Base-by-base conservation (phyloP, 2,113 vertebrate species). In the Gasterosteus aculeatus region DNA sequence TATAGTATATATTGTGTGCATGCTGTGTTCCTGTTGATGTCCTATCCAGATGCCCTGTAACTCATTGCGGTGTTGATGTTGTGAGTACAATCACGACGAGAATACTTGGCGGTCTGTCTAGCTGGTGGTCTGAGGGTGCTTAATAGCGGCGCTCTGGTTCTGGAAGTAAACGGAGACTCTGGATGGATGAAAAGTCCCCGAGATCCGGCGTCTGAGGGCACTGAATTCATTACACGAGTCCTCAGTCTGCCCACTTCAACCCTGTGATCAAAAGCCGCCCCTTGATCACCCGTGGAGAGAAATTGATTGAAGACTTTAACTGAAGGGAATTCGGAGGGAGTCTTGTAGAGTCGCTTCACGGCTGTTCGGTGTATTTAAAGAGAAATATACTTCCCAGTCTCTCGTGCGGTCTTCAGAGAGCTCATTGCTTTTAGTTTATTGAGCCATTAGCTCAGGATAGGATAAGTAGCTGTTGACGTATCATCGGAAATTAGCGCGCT, bases 101-200 rank as follows among this genome's bases (percentile, higher is more conserved):
- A 85, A 83, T 87, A 72, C 77, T 77, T 57, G 69, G 75, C 72
- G 82, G 87, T 85, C 77, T 69, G 67, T 87, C 79, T 87, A 74
- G 87, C 77, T 89, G 86, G 81, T 70, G 82, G 83, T 89, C 79
- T 90, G 80, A 86, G 78, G 87, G 82, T 82, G 41, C 77, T 88
- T 83, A 87, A 81, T 82, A 84, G 69, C 61, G 70, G 81, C 51
- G 75, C 82, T 90, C 87, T 74, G 81, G 83, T 89, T 76, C 31
- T 86, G 74, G 84, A 84, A 81, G 84, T 81, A 83, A 59, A 70
- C 47, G 68, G 81, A 87, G 84, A 63, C 80, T 60, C 65, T 77
- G 83, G 83, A 82, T 73, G 77, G 62, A 85, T 86, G 75, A 80
- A 88, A 85, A 75, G 72, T 81, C 78, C 44, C 73, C 10, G 51